phyloP scores from a whole-genome alignment of 1,140 invertebrate species.

The Anadara kagoshimensis region DNA sequence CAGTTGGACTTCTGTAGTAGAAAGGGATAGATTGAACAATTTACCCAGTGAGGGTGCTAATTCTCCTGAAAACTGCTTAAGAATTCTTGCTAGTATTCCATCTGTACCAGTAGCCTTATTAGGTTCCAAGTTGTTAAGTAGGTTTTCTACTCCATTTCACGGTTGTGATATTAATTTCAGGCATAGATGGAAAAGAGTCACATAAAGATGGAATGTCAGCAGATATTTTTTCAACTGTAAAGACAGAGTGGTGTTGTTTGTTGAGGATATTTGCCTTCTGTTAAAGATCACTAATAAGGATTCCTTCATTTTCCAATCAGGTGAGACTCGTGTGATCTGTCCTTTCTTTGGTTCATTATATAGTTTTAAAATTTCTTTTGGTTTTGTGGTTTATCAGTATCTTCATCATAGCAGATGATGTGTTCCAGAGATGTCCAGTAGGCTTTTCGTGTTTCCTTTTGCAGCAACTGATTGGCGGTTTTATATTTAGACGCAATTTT shows the following conservation, averaged over 20 bases:
- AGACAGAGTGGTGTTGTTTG: constrained; percentile 15
- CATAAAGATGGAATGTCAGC: background rate
- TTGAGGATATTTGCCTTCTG: constrained; percentile 13
- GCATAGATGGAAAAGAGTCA: constrained; percentile 12
- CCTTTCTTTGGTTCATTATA: background rate
- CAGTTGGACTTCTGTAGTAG: too few species aligned
- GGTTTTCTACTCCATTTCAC: constrained; percentile 10
- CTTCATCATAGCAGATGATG: constrained; percentile 14
- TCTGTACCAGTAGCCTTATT: background rate
- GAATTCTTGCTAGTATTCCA: too few species aligned
- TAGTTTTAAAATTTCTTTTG: constrained; percentile 10
- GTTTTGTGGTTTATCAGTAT: background rate
- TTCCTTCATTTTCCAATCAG: background rate
- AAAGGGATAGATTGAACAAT: too few species aligned
- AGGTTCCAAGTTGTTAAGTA: background rate
- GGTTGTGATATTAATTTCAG: background rate
- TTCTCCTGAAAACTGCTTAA: too few species aligned
- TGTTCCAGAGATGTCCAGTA: constrained; percentile 2
- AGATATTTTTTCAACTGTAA: constrained; percentile 6
- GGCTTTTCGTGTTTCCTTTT: constrained; percentile 2
- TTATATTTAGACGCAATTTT: too few species aligned
- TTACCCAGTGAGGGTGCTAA: too few species aligned
- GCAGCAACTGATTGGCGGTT: background rate
- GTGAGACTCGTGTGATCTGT: constrained; percentile 10
- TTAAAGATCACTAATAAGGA: constrained; percentile 2